Conservation (phyloP, 2,888 invertebrate species). For the Platypus cylindrus region DNA sequence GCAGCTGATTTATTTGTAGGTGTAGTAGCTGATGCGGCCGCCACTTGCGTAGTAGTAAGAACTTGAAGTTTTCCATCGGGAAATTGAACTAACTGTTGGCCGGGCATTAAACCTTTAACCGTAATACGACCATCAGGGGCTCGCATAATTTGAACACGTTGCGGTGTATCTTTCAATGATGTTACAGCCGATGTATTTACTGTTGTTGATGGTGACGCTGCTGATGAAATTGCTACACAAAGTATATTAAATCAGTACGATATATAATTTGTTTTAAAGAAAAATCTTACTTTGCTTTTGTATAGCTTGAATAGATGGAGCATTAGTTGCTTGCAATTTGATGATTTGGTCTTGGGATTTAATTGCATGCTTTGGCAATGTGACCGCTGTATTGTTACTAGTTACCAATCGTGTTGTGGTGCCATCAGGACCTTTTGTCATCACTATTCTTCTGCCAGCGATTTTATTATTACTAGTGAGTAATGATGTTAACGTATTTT, state of each 20-base stretch:
- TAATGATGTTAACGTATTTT: slow-evolving; percentile 53
- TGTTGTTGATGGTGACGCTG: slow-evolving; percentile 16
- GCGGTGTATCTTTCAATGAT: slow-evolving; percentile 35
- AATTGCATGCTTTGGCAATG: slow-evolving; percentile 38
- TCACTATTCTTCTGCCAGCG: slow-evolving; percentile 55
- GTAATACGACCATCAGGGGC: slow-evolving; percentile 85
- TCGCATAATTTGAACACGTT: slow-evolving; percentile 83
- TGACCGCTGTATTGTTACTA: slow-evolving; percentile 42
- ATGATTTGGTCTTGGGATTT: slow-evolving; percentile 38
- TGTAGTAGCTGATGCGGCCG: slow-evolving; percentile 35
- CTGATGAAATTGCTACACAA: background rate
- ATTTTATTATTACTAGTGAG: slow-evolving; percentile 54
- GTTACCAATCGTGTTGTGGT: slow-evolving; percentile 52
- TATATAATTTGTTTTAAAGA: background rate
- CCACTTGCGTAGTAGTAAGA: slow-evolving; percentile 49
- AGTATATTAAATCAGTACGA: background rate
- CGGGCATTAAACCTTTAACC: slow-evolving; percentile 80
- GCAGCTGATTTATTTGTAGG: slow-evolving; percentile 9
- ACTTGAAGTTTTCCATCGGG: slow-evolving; percentile 89
- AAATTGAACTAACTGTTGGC: slow-evolving; percentile 86
- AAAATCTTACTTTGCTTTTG: slow-evolving; percentile 30
- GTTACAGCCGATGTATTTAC: slow-evolving; percentile 11
- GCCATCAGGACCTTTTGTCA: slow-evolving; percentile 63
- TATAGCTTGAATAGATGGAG: slow-evolving; percentile 27
- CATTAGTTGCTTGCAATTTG: slow-evolving; percentile 35